A percentile compares a stretch with the other conserved stretches of the same genome.
Conservation (phyloP, 2,113 vertebrate genomes). For the Zapornia atra region DNA sequence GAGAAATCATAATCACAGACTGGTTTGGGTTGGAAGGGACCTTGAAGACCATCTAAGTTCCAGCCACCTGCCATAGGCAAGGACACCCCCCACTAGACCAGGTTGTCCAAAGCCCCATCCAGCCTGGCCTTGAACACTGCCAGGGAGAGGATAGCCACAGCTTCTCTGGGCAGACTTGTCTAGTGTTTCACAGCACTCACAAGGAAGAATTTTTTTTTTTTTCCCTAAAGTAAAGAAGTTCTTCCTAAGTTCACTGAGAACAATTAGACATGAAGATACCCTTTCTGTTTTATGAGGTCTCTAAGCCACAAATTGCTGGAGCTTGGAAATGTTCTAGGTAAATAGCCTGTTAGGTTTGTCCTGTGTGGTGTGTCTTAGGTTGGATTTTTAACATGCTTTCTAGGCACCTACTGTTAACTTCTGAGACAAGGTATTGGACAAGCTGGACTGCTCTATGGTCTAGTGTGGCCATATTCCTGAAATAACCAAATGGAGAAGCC, state of each 20-base stretch:
- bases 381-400: fast-evolving
- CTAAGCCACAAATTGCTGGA: not conserved
- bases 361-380: not conserved
- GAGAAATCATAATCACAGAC: not conserved
- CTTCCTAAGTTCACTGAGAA: not conserved
- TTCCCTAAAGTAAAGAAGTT: no score
- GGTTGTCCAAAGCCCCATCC: no score
- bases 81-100: no score
- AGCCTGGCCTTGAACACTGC: no score
- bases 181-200: no score
- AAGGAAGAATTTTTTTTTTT: no score
- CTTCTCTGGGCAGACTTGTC: no score
- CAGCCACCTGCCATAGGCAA: no score
- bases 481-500: not conserved
- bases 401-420: not conserved
- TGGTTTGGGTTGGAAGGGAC: no score
- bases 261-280: not conserved
- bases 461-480: not conserved
- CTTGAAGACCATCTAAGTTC: no score
- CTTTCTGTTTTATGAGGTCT: not conserved
- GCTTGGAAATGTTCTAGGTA: not conserved
- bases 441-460: not conserved
- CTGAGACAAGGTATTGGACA: not conserved
- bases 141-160: no score
- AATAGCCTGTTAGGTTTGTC: not conserved